Percentiles rank a stretch among this genome's conserved stretches.
Conservation (phyloP, 2,113 vertebrate genomes). For the Ivindomyrus marchei region DNA sequence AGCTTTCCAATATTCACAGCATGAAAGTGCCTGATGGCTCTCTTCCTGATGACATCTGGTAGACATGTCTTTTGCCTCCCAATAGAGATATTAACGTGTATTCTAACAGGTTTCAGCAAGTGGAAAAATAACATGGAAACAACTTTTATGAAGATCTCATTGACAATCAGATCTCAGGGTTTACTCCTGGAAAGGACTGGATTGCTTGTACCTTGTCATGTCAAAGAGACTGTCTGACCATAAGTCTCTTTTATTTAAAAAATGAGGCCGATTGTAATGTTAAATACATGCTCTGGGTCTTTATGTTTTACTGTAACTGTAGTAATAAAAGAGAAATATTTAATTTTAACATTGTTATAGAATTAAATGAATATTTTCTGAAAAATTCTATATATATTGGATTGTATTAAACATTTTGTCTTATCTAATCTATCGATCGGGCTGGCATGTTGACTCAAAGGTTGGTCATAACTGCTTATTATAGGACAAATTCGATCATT, state of each 20-base stretch:
- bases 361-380: not conserved
- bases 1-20: not conserved
- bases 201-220: not conserved
- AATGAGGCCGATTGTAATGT: conserved; percentile 66
- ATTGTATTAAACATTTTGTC: not conserved
- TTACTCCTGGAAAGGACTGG: not conserved
- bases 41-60: not conserved
- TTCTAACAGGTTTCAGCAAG: not conserved
- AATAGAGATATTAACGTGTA: not conserved
- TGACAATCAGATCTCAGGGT: not conserved
- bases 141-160: not conserved
- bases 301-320: not conserved
- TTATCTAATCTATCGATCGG: not conserved
- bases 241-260: conserved; percentile 37
- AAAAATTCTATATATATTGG: not conserved
- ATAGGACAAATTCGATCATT: not conserved
- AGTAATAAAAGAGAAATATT: not conserved
- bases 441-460: not conserved
- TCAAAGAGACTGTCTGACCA: not conserved
- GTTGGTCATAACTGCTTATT: not conserved
- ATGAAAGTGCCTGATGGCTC: not conserved
- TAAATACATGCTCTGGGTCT: conserved; percentile 28
- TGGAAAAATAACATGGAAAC: not conserved
- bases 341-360: not conserved
- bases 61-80: not conserved